A percentile compares a stretch with the other conserved stretches of the same genome.
These are phyloP conservation scores for Gibbula magus DNA, from an alignment of 2,888 invertebrate species.

Conservation along the genomic window DNA sequence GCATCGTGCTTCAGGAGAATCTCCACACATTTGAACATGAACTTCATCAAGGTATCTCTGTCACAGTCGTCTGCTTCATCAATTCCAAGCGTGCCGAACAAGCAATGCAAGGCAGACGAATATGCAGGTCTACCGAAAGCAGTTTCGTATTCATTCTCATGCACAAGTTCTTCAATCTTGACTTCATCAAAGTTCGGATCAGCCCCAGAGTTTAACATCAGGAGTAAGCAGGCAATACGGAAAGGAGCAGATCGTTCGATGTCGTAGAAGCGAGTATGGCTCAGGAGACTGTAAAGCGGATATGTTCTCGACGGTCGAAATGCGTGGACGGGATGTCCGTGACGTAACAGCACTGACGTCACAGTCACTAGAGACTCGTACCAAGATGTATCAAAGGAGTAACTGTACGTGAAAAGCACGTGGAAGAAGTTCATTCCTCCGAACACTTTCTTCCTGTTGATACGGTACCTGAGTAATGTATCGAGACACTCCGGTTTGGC, in stretches of 20 bases:
- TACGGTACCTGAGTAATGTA: slow-evolving; percentile 49
- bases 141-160: slow-evolving; percentile 48
- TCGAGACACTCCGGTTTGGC: slow-evolving; percentile 63
- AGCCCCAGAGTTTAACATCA: slow-evolving; percentile 61
- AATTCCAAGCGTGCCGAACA: slow-evolving; percentile 47
- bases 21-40: slow-evolving; percentile 54
- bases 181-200: slow-evolving; percentile 69
- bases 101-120: slow-evolving; percentile 64
- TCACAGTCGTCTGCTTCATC: background rate
- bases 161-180: slow-evolving; percentile 45
- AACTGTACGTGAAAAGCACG: slow-evolving; percentile 65
- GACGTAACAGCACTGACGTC: slow-evolving; percentile 62
- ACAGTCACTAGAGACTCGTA: slow-evolving; percentile 59
- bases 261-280: slow-evolving; percentile 54
- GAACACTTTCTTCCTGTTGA: slow-evolving; percentile 52
- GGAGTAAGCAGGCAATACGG: slow-evolving; percentile 52
- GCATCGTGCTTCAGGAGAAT: slow-evolving; percentile 58
- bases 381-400: slow-evolving; percentile 54
- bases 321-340: slow-evolving; percentile 57
- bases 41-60: slow-evolving; percentile 14
- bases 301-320: slow-evolving; percentile 62
- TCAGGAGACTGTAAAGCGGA: slow-evolving; percentile 68
- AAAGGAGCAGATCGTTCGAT: slow-evolving; percentile 53
- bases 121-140: slow-evolving; percentile 63
- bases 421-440: slow-evolving; percentile 69